Evolutionary conservation across 2,888 invertebrate species (phyloP), one percentile per base, ranked within the genome.

Genomic region (Drosophila subsilvestris): DNA sequence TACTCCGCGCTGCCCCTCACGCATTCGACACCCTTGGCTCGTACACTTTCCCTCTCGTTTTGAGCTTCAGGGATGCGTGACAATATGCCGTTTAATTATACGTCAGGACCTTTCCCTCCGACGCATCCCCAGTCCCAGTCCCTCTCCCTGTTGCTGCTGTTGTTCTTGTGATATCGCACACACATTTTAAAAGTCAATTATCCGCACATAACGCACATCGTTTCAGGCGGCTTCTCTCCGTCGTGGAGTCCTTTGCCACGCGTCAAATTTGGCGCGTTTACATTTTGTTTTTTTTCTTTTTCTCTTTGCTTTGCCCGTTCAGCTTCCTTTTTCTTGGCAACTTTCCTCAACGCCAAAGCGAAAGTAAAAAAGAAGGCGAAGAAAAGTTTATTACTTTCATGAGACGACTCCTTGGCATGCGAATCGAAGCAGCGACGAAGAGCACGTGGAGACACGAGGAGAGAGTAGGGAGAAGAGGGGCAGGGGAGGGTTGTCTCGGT

Each of bases 1-100:
- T 53, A 25, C 6, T 6, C 6, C 0, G 3, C 22, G 1, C 22
- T 25, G 50, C 1, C 22, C 22, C 4, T 27, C 14, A 37, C 32
- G 12, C 32, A 32, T 14, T 7, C 37, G 37, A 37, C 37, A 37
- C 37, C 37, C 37, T 37, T 49, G 66, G 58, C 42, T n/a, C 32
- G 14, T 20, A 44, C 22, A 29, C 27, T 49, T 17, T 43, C 32
- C 17, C 32, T 27, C 45, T 29, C 44, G 12, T 42, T 25, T 45
- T 20, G 68, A 54, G 75, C 57, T 74, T 74, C 85, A 80, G 61
- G 82, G 69, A 78, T 76, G 83, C 83, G 83, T 84, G 83, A 84
- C 89, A 84, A 86, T 84, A 88, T 84, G 83, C 75, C 89, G 87
- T 84, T 84, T 84, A 84, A 84, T 84, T 88, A 84, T 88, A 88